A percentile compares a stretch with the other conserved stretches of the same genome.
Conservation (phyloP, 2,113 vertebrate genomes). For the Malurus elegans region DNA sequence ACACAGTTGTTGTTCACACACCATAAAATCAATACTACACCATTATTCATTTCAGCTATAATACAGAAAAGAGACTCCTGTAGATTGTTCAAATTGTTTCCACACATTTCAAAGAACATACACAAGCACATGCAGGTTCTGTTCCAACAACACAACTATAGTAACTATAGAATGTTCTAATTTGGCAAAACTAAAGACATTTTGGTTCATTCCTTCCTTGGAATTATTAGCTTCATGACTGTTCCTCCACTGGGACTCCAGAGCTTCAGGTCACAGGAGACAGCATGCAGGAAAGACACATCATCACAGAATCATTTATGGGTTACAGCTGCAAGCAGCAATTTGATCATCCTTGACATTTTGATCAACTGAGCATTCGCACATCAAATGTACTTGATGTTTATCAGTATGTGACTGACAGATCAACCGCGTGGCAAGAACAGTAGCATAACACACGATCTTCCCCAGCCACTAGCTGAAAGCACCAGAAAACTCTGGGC, state of each 20-base stretch:
- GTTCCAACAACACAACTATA: not conserved
- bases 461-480: not conserved
- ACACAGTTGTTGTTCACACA: not conserved
- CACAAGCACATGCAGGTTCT: not conserved
- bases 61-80: not conserved
- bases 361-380: not conserved
- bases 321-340: not conserved
- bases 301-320: not conserved
- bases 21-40: not conserved
- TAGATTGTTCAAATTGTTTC: not conserved
- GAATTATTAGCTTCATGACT: not conserved
- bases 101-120: not conserved
- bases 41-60: not conserved
- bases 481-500: not conserved
- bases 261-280: not conserved
- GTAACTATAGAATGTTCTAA: not conserved
- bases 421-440: rapidly evolving
- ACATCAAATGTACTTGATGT: not conserved
- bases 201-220: not conserved
- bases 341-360: not conserved
- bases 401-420: not conserved
- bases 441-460: not conserved
- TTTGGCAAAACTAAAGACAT: not conserved
- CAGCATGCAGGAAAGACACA: not conserved
- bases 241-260: not conserved